Percentiles rank a stretch among this genome's conserved stretches.
Evolutionary conservation across 2,888 invertebrate species (phyloP).

Genomic region (Tubulanus polymorphus): DNA sequence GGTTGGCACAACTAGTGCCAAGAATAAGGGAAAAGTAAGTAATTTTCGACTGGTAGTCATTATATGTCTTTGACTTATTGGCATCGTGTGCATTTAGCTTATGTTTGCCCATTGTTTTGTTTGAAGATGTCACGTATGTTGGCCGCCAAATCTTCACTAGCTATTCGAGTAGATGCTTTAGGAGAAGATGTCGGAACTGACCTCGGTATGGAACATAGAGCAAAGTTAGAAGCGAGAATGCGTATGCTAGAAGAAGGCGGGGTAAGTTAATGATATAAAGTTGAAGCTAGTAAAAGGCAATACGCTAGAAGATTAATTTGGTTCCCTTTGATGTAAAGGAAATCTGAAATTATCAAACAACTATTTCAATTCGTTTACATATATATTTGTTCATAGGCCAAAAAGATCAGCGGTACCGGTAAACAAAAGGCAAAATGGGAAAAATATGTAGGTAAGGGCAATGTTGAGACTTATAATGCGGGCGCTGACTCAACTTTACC

Average conservation of each 20-base stretch:
- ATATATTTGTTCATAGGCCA: slow-evolving; percentile 54
- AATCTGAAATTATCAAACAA: too few relatives aligned
- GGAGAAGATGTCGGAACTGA: slow-evolving; percentile 79
- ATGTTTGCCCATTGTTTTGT: slow-evolving; percentile 7
- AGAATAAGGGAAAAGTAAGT: slow-evolving; percentile 76
- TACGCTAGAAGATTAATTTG: too few relatives aligned
- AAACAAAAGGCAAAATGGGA: slow-evolving; percentile 84
- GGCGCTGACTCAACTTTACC: slow-evolving; percentile 79
- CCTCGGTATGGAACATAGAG: slow-evolving; percentile 83
- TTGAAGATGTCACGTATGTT: slow-evolving; percentile 77
- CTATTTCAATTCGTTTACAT: too few relatives aligned
- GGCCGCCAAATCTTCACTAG: slow-evolving; percentile 92
- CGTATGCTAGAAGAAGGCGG: slow-evolving; percentile 77
- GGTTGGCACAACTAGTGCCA: slow-evolving; percentile 82
- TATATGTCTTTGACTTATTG: too few relatives aligned
- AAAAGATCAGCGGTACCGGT: slow-evolving; percentile 80
- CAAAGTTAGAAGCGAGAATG: slow-evolving; percentile 77
- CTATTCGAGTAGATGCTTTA: slow-evolving; percentile 90
- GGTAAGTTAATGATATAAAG: slow-evolving; percentile 52
- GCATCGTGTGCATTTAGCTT: too few relatives aligned
- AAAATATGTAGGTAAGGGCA: slow-evolving; percentile 82
- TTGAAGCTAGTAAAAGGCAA: neutral
- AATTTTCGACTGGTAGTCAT: too few relatives aligned
- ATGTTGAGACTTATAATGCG: slow-evolving; percentile 70
- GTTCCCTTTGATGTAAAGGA: too few relatives aligned